A percentile compares a stretch with the other conserved stretches of the same genome.
phyloP scores from a whole-genome alignment of 2,113 vertebrate species.

The Heterocephalus glaber region DNA sequence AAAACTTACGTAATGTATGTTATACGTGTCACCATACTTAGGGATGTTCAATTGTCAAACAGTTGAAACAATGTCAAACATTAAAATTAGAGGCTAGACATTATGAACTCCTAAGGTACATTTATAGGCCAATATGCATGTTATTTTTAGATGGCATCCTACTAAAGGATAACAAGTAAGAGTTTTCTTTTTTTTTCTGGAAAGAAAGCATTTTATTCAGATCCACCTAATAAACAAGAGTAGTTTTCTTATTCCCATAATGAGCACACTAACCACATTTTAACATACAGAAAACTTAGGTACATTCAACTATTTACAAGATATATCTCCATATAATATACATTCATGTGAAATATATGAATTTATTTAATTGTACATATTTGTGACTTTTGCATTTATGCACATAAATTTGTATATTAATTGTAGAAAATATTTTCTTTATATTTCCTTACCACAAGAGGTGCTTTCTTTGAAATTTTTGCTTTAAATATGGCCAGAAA shows the following conservation, averaged over 20 bases:
- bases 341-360: constrained; percentile 78
- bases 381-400: constrained; percentile 77
- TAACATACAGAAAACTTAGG: constrained; percentile 78
- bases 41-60: no score
- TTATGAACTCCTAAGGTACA: no score
- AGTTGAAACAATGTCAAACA: no score
- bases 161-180: no score
- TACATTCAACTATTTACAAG: constrained; percentile 83
- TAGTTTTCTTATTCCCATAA: constrained; percentile 79
- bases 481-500: constrained; percentile 68
- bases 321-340: constrained; percentile 75
- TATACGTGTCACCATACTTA: no score
- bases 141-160: no score
- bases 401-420: constrained; percentile 76
- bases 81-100: no score
- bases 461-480: constrained; percentile 79
- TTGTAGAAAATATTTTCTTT: constrained; percentile 78
- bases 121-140: no score
- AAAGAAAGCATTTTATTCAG: constrained; percentile 82
- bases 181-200: no score
- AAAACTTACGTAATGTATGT: no score
- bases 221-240: constrained; percentile 72
- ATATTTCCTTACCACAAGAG: constrained; percentile 72
- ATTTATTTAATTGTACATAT: constrained; percentile 68
- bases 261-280: constrained; percentile 66